Evolutionary conservation across 2,888 invertebrate species (phyloP), one percentile per base, ranked within the genome.

Genomic region (Amblyjoppa proteus): DNA sequence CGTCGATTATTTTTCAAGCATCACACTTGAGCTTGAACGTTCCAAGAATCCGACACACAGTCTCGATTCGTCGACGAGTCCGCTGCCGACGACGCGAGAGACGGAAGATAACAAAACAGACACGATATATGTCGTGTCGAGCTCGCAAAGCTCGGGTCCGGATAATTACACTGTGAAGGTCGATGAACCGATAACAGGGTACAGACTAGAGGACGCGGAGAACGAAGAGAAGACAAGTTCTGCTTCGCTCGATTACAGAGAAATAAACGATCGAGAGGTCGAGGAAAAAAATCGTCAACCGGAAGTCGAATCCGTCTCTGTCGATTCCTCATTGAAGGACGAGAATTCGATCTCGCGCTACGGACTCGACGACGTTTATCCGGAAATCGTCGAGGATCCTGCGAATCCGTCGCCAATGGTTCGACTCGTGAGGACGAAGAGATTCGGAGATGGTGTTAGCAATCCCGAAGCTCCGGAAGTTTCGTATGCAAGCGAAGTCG

Each of bases 311-410:
- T 58, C 28, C 13, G 13, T 28, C 25, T 3, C 58, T 11, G 28
- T 25, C 28, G 58, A 58, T 16, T 13, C n/a, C 7, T 34, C 64
- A n/a, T 38, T 69, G 2, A 74, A 74, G 1, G 86, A 83, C 28
- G 81, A 87, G 16, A 68, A 79, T 76, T 68, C 79, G 9, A 71
- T 56, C 1, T 83, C 64, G 53, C 81, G 82, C 25, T 74, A 84
- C 51, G 9, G 64, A 56, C 76, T 84, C 58, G 85, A 81, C n/a
- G 85, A 88, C 41, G 76, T 88, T 16, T 87, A 87, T 84, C 85
- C 88, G 0, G 87, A 89, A 25, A 9, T 75, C 0, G 31, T 70
- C 3, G 58, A 87, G 64, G 53, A 86, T 28, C 31, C 80, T 16
- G 71, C 78, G 38, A 51, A 83, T 83, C 58, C 81, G 3, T 78